Percentiles rank a stretch among this genome's conserved stretches.
These are phyloP conservation scores for Gymnocheta viridis DNA, from an alignment of 2,888 invertebrate species.

Conservation along the genomic window DNA sequence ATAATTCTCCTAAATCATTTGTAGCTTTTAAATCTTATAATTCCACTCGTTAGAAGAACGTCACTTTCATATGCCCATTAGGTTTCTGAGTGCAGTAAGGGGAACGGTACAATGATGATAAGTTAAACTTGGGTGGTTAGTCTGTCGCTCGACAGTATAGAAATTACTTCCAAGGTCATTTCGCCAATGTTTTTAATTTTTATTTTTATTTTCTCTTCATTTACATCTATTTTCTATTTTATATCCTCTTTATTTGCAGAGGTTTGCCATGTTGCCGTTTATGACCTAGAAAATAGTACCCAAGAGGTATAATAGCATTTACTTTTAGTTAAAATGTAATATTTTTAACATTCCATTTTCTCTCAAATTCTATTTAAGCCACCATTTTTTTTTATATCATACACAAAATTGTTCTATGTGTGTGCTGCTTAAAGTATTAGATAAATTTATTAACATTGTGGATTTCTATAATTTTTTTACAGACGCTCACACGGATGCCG, in stretches of 20 bases:
- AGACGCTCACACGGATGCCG: constrained; percentile 84
- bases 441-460: constrained; percentile 57
- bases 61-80: constrained; percentile 20
- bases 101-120: constrained; percentile 9
- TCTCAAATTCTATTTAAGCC: constrained; percentile 50
- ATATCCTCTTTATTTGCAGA: constrained; percentile 39
- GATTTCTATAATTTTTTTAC: constrained; percentile 62
- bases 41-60: background rate
- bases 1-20: constrained; percentile 54
- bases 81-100: background rate
- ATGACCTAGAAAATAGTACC: constrained; percentile 54
- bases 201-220: constrained; percentile 26
- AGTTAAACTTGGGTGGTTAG: constrained; percentile 20
- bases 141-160: background rate
- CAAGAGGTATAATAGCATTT: constrained; percentile 27
- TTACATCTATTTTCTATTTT: constrained; percentile 9
- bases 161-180: constrained; percentile 58
- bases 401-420: background rate
- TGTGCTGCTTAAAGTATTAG: constrained; percentile 33
- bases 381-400: constrained; percentile 32
- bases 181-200: constrained; percentile 18
- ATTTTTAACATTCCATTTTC: constrained; percentile 40
- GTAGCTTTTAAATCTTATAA: constrained; percentile 55
- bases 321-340: constrained; percentile 34
- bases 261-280: constrained; percentile 37